phyloP scores from a whole-genome alignment of 2,888 invertebrate genomes.

The Agrenia bidenticulata region DNA sequence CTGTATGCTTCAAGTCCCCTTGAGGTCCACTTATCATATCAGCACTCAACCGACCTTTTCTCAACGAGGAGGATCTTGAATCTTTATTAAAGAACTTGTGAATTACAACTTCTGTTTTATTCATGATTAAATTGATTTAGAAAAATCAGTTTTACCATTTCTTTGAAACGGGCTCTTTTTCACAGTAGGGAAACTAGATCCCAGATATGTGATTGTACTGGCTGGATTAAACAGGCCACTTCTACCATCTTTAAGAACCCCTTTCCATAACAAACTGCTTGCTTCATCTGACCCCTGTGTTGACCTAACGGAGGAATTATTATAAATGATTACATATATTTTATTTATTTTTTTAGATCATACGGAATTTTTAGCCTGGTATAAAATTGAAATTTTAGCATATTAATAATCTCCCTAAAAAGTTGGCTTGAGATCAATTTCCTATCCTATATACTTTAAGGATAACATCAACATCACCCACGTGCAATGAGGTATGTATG shows the following conservation, averaged over 20 bases:
- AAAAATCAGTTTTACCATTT: conserved; percentile 56
- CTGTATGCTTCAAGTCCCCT: conserved; percentile 93
- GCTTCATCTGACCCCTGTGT: conserved; percentile 47
- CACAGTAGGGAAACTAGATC: conserved; percentile 68
- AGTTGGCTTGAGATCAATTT: too few relatives aligned
- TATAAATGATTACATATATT: too few relatives aligned
- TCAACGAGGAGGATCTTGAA: conserved; percentile 50
- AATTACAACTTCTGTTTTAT: too few relatives aligned
- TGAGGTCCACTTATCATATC: conserved; percentile 97
- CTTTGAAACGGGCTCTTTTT: conserved; percentile 59
- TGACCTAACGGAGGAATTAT: conserved; percentile 55
- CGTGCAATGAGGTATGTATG: too few relatives aligned
- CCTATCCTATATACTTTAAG: too few relatives aligned
- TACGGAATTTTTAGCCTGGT: too few relatives aligned
- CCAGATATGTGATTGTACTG: conserved; percentile 82
- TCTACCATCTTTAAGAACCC: conserved; percentile 82
- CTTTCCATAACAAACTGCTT: conserved; percentile 70
- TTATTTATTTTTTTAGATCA: too few relatives aligned
- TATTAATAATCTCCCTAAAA: too few relatives aligned
- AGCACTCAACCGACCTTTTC: conserved; percentile 69
- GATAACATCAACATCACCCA: too few relatives aligned
- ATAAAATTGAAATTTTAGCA: too few relatives aligned
- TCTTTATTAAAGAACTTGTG: too few relatives aligned
- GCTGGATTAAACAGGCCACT: conserved; percentile 91
- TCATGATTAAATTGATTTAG: too few relatives aligned